Conservation (phyloP, 2,113 vertebrate species). For the Podarcis raffonei region DNA sequence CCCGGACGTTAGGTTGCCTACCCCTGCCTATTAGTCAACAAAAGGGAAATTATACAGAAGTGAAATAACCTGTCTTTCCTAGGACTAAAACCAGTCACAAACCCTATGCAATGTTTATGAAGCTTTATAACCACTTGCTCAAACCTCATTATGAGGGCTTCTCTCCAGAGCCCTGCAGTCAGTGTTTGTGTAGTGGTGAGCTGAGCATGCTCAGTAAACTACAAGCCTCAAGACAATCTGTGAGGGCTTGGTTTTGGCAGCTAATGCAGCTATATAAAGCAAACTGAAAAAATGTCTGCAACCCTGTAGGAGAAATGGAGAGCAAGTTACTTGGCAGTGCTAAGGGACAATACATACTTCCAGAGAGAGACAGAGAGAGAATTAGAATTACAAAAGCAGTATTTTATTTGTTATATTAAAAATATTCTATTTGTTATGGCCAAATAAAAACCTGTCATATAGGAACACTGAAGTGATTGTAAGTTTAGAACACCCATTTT, state of each 20-base stretch:
- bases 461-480: not conserved
- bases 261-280: not conserved
- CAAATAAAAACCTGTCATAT: not conserved
- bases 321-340: not conserved
- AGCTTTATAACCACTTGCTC: not conserved
- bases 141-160: not conserved
- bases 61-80: not conserved
- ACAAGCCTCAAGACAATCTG: not conserved
- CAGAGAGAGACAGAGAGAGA: not conserved
- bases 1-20: too few relatives aligned
- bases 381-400: not conserved
- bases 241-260: not conserved
- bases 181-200: not conserved
- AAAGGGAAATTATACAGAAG: not conserved
- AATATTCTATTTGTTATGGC: not conserved
- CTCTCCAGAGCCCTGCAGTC: not conserved
- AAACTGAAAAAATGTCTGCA: not conserved
- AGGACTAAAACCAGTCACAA: too few relatives aligned
- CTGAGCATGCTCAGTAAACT: not conserved
- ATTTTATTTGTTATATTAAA: not conserved
- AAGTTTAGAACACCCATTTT: not conserved
- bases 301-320: not conserved
- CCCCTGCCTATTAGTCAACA: not conserved
- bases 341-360: not conserved
- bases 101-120: too few relatives aligned